A percentile compares a stretch with the other conserved stretches of the same genome.
Evolutionary conservation across 2,797 vertebrate genomes (phyloP).

Genomic region (Esox masquinongy): DNA sequence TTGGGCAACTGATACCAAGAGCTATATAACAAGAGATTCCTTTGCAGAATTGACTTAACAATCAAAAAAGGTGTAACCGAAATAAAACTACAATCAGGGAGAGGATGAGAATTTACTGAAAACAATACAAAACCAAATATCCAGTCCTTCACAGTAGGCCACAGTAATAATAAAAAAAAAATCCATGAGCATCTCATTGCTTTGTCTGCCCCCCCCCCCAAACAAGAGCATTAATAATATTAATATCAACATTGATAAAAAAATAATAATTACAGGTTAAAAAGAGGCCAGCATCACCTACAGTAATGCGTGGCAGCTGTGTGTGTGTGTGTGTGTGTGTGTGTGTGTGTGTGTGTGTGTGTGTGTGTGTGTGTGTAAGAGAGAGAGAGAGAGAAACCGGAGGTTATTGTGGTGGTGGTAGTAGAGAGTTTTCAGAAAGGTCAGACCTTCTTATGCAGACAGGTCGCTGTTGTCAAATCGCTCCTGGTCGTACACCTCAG

Average conservation of each 20-base stretch:
- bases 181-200: slow-evolving; percentile 46
- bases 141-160: slow-evolving; percentile 59
- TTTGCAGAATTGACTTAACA: slow-evolving; percentile 32
- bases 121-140: slow-evolving; percentile 43
- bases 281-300: slow-evolving; percentile 51
- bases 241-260: slow-evolving; percentile 50
- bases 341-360: slow-evolving; percentile 35
- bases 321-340: slow-evolving; percentile 33
- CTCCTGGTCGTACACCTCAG: slow-evolving; percentile 91
- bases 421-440: slow-evolving; percentile 33
- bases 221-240: slow-evolving; percentile 47
- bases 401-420: slow-evolving; percentile 19
- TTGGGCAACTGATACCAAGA: slow-evolving; percentile 48
- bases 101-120: slow-evolving; percentile 20
- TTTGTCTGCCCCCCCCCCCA: slow-evolving; percentile 42
- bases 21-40: slow-evolving; percentile 47
- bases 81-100: slow-evolving; percentile 39
- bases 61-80: slow-evolving; percentile 35
- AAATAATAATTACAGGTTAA: slow-evolving; percentile 67
- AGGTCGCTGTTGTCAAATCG: slow-evolving; percentile 90
- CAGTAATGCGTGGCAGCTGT: slow-evolving; percentile 42
- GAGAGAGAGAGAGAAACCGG: slow-evolving; percentile 20
- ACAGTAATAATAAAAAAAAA: slow-evolving; percentile 48
- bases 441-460: slow-evolving; percentile 77
- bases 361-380: slow-evolving; percentile 31